Percentiles rank a stretch among this genome's conserved stretches.
These are phyloP conservation scores for Sogatella furcifera DNA, from an alignment of 1,140 invertebrate species.

Conservation along the genomic window DNA sequence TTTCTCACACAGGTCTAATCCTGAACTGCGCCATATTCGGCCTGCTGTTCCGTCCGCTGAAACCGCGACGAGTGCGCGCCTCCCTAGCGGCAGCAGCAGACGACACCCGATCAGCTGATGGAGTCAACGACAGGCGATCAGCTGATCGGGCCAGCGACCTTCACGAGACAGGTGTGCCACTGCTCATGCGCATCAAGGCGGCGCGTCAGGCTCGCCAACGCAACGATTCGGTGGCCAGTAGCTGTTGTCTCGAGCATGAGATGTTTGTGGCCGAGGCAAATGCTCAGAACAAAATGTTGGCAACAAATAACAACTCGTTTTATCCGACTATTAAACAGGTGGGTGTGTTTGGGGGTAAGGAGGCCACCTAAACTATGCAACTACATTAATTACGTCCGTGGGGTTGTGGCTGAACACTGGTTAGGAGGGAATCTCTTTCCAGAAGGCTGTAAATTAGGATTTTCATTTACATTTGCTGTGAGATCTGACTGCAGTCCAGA, in stretches of 20 bases:
- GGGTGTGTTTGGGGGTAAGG: not conserved
- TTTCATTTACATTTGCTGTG: too few relatives aligned
- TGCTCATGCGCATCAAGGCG: slow-evolving; percentile 34
- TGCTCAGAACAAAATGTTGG: not conserved
- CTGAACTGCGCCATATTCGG: slow-evolving; percentile 69
- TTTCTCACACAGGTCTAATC: slow-evolving; percentile 44
- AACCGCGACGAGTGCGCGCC: slow-evolving; percentile 27
- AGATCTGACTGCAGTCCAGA: too few relatives aligned
- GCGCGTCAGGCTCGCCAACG: slow-evolving; percentile 26
- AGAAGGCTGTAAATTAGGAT: too few relatives aligned
- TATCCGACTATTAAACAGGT: not conserved
- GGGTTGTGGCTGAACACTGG: too few relatives aligned
- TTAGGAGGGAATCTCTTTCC: too few relatives aligned
- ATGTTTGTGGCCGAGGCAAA: too few relatives aligned
- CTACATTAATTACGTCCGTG: too few relatives aligned
- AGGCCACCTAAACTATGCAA: too few relatives aligned
- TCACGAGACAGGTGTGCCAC: slow-evolving; percentile 30
- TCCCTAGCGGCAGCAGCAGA: slow-evolving; percentile 45
- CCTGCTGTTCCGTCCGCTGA: slow-evolving; percentile 63
- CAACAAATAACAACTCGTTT: not conserved
- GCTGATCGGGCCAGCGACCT: slow-evolving; percentile 33
- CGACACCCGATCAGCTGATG: slow-evolving; percentile 29
- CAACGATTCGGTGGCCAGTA: slow-evolving; percentile 14
- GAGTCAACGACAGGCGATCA: slow-evolving; percentile 36
- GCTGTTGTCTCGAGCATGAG: not conserved